Base-by-base conservation (phyloP, 2,113 vertebrate species). In the Seriola aureovittata region DNA sequence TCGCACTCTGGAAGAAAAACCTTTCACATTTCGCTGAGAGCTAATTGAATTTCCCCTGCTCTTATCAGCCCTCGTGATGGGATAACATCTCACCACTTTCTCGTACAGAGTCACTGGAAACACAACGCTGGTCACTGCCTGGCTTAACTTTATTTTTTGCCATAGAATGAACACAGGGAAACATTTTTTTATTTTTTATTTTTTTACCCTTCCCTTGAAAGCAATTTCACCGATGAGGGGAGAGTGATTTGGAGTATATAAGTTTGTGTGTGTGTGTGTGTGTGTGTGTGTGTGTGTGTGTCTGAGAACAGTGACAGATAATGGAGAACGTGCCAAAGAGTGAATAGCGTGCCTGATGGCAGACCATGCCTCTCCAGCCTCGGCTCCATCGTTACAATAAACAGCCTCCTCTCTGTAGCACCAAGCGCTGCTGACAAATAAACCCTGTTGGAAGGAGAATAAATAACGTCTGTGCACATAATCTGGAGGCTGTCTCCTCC, bases 191-290 rank as follows among this genome's bases (percentile, higher is more conserved):
- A 2, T 25, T 25, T 25, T 25, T 25, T 25, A 75, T 75, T 32
- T 42, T 46, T n/a, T 2, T n/a, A 59, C 34, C 57, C 67, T 66
- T 86, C 58, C 59, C 64, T 64, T 73, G 38, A 86, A 91, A 86
- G 88, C 89, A 89, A 91, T 90, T 92, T 93, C 88, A 90, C 87
- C 50, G 80, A 84, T 84, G 85, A 88, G 54, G 75, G 71, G 89
- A 89, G 82, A 77, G 67, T 71, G 84, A 85, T 82, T 78, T 66
- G 44, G 48, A 57, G 58, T 69, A 10, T 68, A 62, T 32, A 29
- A 29, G 65, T 50, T 71, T 48, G 50, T 50, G 73, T 48, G 79
- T 60, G 55, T 52, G 75, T 34, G 52, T 54, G 65, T 59, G 62
- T 9, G 50, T 50, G 73, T 48, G 79, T 60, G 55, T 52, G 75